These are phyloP conservation scores for Pangasius macronema DNA, from an alignment of 2,797 vertebrate species.

Conservation along the genomic window DNA sequence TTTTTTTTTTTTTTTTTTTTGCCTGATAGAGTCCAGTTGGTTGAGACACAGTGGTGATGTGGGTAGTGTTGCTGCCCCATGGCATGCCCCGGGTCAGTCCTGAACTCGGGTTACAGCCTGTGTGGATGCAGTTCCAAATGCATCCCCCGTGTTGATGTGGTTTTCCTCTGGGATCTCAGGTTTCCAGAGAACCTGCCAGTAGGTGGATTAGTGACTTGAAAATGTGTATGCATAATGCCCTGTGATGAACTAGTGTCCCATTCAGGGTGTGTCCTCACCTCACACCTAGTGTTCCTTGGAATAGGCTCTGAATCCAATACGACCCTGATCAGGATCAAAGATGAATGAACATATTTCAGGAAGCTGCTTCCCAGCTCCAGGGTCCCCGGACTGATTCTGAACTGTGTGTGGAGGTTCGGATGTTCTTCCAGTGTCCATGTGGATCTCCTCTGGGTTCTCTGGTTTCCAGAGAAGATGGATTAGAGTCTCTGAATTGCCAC, in stretches of 20 bases:
- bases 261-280: not conserved
- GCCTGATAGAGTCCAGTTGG: not conserved
- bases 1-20: not conserved
- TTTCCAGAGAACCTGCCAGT: not conserved
- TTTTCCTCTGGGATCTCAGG: not conserved
- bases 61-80: not conserved
- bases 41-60: not conserved
- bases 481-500: not conserved
- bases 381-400: not conserved
- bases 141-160: not conserved
- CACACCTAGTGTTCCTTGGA: not conserved
- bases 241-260: not conserved
- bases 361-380: not conserved
- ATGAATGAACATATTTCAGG: not conserved
- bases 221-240: not conserved
- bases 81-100: not conserved
- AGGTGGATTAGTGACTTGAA: not conserved
- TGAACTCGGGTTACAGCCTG: not conserved
- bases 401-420: too few relatives aligned
- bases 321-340: not conserved
- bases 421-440: not conserved
- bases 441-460: not conserved
- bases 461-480: not conserved
- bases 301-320: not conserved
- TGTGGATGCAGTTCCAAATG: not conserved